A percentile compares a stretch with the other conserved stretches of the same genome.
phyloP scores from a whole-genome alignment of 2,888 invertebrate genomes.

The Calameuta idolon region DNA sequence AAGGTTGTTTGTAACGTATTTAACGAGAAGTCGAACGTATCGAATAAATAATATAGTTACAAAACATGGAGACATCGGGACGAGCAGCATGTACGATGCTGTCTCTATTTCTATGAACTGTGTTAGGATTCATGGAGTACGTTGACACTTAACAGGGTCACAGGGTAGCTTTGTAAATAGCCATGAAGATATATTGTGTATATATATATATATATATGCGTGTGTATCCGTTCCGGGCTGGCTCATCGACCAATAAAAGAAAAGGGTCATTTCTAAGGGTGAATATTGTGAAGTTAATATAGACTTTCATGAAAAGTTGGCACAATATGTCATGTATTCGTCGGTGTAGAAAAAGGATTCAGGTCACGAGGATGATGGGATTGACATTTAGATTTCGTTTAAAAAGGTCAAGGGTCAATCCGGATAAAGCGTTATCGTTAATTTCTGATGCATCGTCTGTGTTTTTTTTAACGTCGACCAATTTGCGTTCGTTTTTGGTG shows the following conservation, averaged over 20 bases:
- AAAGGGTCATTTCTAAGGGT: not conserved
- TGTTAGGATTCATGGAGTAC: not conserved
- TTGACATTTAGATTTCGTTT: not conserved
- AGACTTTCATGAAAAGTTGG: not conserved
- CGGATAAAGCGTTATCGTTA: not conserved
- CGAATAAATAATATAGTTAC: not conserved
- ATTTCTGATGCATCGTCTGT: not conserved
- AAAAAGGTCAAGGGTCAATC: not conserved
- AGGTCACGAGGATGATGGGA: not conserved
- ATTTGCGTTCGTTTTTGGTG: not conserved
- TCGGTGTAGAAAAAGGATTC: not conserved
- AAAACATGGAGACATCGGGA: not conserved
- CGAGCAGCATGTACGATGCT: not conserved
- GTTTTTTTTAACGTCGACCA: not conserved
- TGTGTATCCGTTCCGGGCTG: not conserved
- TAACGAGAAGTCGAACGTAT: not conserved
- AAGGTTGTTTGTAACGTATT: not conserved
- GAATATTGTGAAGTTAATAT: not conserved
- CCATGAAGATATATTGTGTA: not conserved
- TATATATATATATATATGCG: not conserved
- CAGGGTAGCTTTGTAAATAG: not conserved
- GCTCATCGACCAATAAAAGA: not conserved
- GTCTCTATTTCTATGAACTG: not conserved
- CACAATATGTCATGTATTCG: not conserved
- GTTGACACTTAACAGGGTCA: not conserved